Evolutionary conservation across 2,113 vertebrate genomes (phyloP), one percentile per base, ranked within the genome.

Genomic region (Talpa occidentalis): DNA sequence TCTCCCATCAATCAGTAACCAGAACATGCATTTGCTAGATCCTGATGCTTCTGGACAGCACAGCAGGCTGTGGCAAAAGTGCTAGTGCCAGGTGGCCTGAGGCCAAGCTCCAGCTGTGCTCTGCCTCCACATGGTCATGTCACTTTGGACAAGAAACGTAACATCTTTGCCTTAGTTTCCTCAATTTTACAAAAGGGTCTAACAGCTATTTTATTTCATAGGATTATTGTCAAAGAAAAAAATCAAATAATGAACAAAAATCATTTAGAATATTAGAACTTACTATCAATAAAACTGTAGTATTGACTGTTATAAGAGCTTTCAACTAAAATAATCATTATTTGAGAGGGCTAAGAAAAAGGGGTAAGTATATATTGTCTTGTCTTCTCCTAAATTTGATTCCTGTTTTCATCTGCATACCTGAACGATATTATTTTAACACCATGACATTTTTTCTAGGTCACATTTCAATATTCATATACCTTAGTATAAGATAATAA

Each of bases 191-290:
- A n/a, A 15, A 93, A 90, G 21, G 14, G 0, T 11, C 17, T 91
- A 28, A 67, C 15, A 66, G 16, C 11, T 10, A 0, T 60, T 67
- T 56, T 72, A 86, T 49, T 69, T 86, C 32, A 30, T 70, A 67
- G 10, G 22, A 1, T 78, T 64, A 70, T 40, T 60, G 0, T 47
- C 78, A 90, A 94, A 86, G 28, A 56, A 54, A 19, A 88, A 91
- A 91, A 47, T 11, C 5, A 79, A 74, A 64, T 76, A 92, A 67
- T 76, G 9, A 59, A 52, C 4, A 77, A 88, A 76, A 60, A 22
- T 88, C 40, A 56, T 28, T 88, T 8, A 56, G 17, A 78, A 67
- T 83, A 81, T 94, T 44, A 66, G 44, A 88, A n/a, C 74, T 92
- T 95, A 70, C 4, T 5, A 90, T 60, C 37, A 62, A 66, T 2